phyloP scores from a whole-genome alignment of 2,797 vertebrate genomes.

The Sebastes oblongus region DNA sequence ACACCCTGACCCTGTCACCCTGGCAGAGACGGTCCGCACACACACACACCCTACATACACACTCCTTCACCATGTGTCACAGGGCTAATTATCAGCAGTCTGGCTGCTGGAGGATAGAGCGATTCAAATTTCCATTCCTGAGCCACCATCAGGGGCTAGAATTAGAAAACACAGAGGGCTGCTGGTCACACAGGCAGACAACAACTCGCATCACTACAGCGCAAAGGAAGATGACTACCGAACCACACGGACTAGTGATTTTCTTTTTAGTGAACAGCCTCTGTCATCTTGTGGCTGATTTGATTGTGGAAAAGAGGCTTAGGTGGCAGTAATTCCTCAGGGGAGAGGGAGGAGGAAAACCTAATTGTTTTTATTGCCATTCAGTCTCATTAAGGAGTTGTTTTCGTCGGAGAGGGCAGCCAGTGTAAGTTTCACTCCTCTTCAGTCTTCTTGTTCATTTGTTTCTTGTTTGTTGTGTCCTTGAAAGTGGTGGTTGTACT shows the following conservation, averaged over 20 bases:
- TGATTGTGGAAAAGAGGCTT: constrained; percentile 56
- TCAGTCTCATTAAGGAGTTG: constrained; percentile 44
- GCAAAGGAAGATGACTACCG: background rate
- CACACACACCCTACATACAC: constrained; percentile 28
- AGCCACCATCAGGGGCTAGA: constrained; percentile 66
- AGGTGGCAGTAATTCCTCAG: constrained; percentile 52
- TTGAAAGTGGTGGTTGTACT: background rate
- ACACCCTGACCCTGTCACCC: constrained; percentile 73
- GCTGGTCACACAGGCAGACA: constrained; percentile 45
- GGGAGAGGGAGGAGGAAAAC: constrained; percentile 45
- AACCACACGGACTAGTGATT: background rate
- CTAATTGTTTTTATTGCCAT: constrained; percentile 47
- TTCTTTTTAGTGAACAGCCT: background rate
- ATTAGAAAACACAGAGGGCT: constrained; percentile 70
- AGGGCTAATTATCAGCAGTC: constrained; percentile 75
- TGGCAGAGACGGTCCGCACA: constrained; percentile 34
- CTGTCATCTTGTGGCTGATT: constrained; percentile 27
- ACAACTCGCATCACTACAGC: constrained; percentile 15
- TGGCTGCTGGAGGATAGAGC: constrained; percentile 57
- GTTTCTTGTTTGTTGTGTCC: background rate
- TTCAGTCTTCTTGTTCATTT: background rate
- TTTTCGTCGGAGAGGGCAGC: constrained; percentile 37
- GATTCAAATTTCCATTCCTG: constrained; percentile 79
- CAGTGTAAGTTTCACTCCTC: constrained; percentile 49
- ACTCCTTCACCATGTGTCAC: constrained; percentile 67